Percentiles rank a stretch among this genome's conserved stretches.
phyloP scores from a whole-genome alignment of 2,888 invertebrate species.

The Apodemia zela region DNA sequence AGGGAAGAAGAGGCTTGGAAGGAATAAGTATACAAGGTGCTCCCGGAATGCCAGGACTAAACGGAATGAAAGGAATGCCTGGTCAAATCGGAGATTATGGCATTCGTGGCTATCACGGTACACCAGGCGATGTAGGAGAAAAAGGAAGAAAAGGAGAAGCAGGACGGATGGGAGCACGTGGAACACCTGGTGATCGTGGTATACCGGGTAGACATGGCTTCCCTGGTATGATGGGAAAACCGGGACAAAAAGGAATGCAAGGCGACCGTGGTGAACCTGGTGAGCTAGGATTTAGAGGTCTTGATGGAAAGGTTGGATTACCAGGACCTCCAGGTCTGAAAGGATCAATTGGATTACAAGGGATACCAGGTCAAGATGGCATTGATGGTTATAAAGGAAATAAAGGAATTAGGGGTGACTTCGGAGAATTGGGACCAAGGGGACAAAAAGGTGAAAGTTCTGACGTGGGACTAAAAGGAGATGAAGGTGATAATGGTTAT shows the following conservation, averaged over 20 bases:
- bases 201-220: slow-evolving; percentile 62
- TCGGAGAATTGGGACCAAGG: slow-evolving; percentile 74
- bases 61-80: slow-evolving; percentile 85
- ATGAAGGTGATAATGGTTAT: slow-evolving; percentile 55
- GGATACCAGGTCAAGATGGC: slow-evolving; percentile 49
- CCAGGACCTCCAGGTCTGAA: slow-evolving; percentile 46
- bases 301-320: slow-evolving; percentile 84
- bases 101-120: slow-evolving; percentile 60
- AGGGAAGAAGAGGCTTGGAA: slow-evolving; percentile 67
- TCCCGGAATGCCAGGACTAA: slow-evolving; percentile 85
- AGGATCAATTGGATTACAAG: slow-evolving; percentile 48
- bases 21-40: slow-evolving; percentile 79
- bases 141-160: slow-evolving; percentile 81
- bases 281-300: slow-evolving; percentile 83
- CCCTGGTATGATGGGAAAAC: slow-evolving; percentile 54
- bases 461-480: slow-evolving; percentile 82
- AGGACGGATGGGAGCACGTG: slow-evolving; percentile 60
- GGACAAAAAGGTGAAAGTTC: slow-evolving; percentile 80
- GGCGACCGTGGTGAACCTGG: slow-evolving; percentile 73
- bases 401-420: slow-evolving; percentile 53
- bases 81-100: slow-evolving; percentile 81
- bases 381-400: slow-evolving; percentile 62
- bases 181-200: slow-evolving; percentile 58
- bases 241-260: slow-evolving; percentile 49
- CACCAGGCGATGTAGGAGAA: slow-evolving; percentile 60